phyloP scores from a whole-genome alignment of 2,888 invertebrate species.

The Chrysolina haemoptera region DNA sequence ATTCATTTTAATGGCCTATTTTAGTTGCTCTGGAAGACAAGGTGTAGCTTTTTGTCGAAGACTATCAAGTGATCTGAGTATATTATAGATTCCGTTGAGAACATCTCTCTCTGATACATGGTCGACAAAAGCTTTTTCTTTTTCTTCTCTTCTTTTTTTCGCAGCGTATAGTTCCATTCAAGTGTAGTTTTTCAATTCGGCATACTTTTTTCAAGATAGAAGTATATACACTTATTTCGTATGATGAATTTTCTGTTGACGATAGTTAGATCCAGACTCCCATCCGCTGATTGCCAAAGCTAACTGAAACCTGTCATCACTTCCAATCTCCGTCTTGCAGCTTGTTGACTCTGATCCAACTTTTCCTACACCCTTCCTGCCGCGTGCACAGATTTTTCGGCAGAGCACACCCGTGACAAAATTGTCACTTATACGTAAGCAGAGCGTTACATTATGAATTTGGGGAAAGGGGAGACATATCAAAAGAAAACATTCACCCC shows the following conservation, averaged over 20 bases:
- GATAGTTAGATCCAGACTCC: background rate
- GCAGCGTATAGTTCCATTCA: too few relatives aligned
- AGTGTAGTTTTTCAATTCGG: too few relatives aligned
- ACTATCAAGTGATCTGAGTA: too few relatives aligned
- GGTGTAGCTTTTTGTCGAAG: too few relatives aligned
- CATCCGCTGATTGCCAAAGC: constrained; percentile 3
- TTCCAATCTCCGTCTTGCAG: background rate
- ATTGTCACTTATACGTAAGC: constrained; percentile 48
- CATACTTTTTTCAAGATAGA: too few relatives aligned
- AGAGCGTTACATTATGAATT: constrained; percentile 52
- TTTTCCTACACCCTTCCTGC: constrained; percentile 9
- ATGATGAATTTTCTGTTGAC: background rate
- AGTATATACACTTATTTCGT: too few relatives aligned
- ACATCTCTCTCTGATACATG: too few relatives aligned
- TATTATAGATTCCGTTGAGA: too few relatives aligned
- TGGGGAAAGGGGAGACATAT: constrained; percentile 48
- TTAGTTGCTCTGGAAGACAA: too few relatives aligned
- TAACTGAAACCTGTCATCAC: background rate
- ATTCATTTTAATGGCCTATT: too few relatives aligned
- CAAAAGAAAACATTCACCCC: constrained; percentile 45
- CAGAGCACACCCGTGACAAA: constrained; percentile 41
- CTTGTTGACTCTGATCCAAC: constrained; percentile 15
- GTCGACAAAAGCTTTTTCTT: too few relatives aligned
- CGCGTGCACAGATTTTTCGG: constrained; percentile 43
- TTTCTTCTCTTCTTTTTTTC: too few relatives aligned